Evolutionary conservation across 2,113 vertebrate species (phyloP).

Genomic region (Raphicerus campestris): DNA sequence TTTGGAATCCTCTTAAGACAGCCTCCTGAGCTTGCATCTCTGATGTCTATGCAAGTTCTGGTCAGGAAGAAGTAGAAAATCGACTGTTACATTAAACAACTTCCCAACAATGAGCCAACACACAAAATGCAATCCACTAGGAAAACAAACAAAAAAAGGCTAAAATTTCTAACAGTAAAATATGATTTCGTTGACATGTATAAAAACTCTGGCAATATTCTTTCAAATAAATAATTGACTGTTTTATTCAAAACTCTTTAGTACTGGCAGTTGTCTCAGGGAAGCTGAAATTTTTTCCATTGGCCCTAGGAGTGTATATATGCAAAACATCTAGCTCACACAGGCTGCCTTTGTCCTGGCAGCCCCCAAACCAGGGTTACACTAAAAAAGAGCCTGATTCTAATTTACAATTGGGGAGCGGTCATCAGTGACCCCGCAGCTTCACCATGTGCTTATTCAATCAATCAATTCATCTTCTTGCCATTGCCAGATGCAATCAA

Average conservation of each 20-base stretch:
- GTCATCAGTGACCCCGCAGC: constrained; percentile 56
- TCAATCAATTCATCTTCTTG: constrained; percentile 60
- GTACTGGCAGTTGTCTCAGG: constrained; percentile 71
- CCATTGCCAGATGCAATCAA: constrained; percentile 66
- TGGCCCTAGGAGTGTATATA: constrained; percentile 39
- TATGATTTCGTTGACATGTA: constrained; percentile 72
- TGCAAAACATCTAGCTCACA: constrained; percentile 64
- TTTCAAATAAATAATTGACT: constrained; percentile 74
- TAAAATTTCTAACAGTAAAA: constrained; percentile 69
- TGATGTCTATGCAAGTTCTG: constrained; percentile 51
- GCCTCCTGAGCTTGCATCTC: constrained; percentile 48
- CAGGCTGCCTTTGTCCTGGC: constrained; percentile 63
- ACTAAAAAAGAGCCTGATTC: constrained; percentile 67
- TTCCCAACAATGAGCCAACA: constrained; percentile 35
- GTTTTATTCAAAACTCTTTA: constrained; percentile 72
- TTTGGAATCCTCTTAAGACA: constrained; percentile 34
- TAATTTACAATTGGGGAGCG: constrained; percentile 65
- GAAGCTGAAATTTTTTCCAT: constrained; percentile 73
- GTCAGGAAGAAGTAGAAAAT: constrained; percentile 48
- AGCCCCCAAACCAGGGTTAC: constrained; percentile 49
- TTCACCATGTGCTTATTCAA: constrained; percentile 56
- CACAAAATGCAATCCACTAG: constrained; percentile 62
- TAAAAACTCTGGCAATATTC: constrained; percentile 66
- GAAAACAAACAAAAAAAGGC: constrained; percentile 23
- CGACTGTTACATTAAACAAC: constrained; percentile 53